phyloP scores from a whole-genome alignment of 2,888 invertebrate species.

The Selenia dentaria region DNA sequence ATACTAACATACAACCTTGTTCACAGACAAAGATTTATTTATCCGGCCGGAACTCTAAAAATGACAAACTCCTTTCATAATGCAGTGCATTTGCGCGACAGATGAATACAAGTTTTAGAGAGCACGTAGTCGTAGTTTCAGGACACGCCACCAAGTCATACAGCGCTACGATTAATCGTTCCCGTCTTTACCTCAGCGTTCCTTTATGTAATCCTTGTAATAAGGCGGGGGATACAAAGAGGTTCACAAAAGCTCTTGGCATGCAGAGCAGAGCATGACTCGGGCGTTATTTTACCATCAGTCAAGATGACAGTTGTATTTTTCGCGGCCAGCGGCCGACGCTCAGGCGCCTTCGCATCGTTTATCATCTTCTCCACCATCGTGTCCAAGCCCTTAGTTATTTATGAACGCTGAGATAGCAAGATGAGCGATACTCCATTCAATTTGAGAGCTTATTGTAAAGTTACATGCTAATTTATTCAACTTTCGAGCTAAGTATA shows the following conservation, averaged over 20 bases:
- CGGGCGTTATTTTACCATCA: slow-evolving; percentile 77
- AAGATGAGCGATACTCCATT: slow-evolving; percentile 36
- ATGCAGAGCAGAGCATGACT: slow-evolving; percentile 76
- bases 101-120: slow-evolving; percentile 14
- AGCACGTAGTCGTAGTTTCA: slow-evolving; percentile 14
- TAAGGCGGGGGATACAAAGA: slow-evolving; percentile 66
- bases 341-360: slow-evolving; percentile 71
- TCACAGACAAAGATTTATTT: no score
- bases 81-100: slow-evolving; percentile 17
- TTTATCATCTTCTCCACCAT: slow-evolving; percentile 75
- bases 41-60: neutral
- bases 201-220: slow-evolving; percentile 64
- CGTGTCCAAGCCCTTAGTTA: slow-evolving; percentile 65
- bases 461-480: slow-evolving; percentile 13
- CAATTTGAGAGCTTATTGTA: slow-evolving; percentile 16
- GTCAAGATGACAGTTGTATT: slow-evolving; percentile 83
- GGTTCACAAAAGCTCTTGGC: slow-evolving; percentile 71
- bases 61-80: slow-evolving; percentile 2
- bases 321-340: slow-evolving; percentile 79
- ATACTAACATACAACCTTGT: neutral
- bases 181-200: slow-evolving; percentile 49
- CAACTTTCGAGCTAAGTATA: neutral
- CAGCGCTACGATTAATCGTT: slow-evolving; percentile 40
- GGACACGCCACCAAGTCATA: slow-evolving; percentile 37
- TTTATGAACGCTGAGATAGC: slow-evolving; percentile 59